A percentile compares a stretch with the other conserved stretches of the same genome.
Evolutionary conservation across 1,140 invertebrate genomes (phyloP).

Genomic region (Lasioglossum baleicum): DNA sequence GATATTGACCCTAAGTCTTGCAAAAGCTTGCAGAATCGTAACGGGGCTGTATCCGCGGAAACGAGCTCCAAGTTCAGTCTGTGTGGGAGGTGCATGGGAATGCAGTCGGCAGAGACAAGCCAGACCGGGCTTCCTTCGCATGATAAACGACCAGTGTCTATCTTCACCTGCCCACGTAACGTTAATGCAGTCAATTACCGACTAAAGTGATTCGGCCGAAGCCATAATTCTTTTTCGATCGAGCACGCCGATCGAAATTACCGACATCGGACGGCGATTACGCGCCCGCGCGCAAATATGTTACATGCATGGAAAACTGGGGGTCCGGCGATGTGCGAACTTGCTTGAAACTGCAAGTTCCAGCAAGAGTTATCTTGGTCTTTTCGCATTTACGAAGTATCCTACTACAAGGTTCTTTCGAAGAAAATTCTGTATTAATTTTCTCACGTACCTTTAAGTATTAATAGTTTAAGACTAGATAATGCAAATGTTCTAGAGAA

Average conservation of each 20-base stretch:
- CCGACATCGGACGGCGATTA: background rate
- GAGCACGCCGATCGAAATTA: slow-evolving; percentile 23
- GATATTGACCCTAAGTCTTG: background rate
- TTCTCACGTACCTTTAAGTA: no score
- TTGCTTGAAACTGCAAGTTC: background rate
- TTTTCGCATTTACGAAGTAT: no score
- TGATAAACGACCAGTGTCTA: slow-evolving; percentile 49
- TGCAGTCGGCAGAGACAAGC: slow-evolving; percentile 1
- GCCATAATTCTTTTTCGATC: slow-evolving; percentile 42
- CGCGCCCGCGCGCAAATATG: background rate
- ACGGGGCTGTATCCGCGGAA: background rate
- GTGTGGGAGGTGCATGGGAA: slow-evolving; percentile 22
- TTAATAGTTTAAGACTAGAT: no score
- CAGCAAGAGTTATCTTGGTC: background rate
- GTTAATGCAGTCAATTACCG: slow-evolving; percentile 45
- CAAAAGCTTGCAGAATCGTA: background rate
- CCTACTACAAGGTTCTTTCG: no score
- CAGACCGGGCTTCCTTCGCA: background rate
- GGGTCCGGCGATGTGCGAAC: background rate
- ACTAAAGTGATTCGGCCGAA: slow-evolving; percentile 32
- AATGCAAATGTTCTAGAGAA: no score
- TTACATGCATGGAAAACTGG: background rate
- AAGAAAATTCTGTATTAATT: no score
- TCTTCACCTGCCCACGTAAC: slow-evolving; percentile 50
- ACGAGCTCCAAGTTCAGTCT: slow-evolving; percentile 5